These are phyloP conservation scores for Otus sunia DNA, from an alignment of 2,113 vertebrate species.

Conservation along the genomic window DNA sequence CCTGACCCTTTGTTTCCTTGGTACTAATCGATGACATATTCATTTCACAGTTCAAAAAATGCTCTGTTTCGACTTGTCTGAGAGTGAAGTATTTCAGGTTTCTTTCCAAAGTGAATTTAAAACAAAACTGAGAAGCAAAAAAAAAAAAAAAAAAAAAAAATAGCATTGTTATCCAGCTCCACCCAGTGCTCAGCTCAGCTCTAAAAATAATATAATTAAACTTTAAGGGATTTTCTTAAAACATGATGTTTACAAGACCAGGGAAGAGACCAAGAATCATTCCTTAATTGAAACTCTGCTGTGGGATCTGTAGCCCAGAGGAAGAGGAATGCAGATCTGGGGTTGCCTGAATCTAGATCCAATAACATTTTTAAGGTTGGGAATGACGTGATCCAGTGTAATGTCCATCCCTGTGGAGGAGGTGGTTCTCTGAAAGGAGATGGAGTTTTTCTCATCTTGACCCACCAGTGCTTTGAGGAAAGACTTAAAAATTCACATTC, in stretches of 20 bases:
- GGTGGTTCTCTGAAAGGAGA: neutral
- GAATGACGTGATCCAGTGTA: neutral
- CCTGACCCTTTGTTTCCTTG: constrained; percentile 27
- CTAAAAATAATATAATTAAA: neutral
- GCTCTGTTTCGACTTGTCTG: constrained; percentile 8
- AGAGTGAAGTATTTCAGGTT: neutral
- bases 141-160: too few species aligned
- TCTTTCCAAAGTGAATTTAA: neutral
- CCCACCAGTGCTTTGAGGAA: neutral
- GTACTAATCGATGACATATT: neutral
- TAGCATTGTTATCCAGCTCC: neutral
- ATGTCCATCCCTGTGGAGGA: neutral
- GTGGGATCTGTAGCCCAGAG: neutral
- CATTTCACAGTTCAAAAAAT: constrained; percentile 8
- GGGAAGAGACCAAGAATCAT: neutral
- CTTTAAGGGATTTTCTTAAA: neutral
- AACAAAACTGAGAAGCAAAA: neutral
- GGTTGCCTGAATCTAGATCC: neutral
- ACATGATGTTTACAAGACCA: neutral
- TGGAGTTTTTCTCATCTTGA: neutral
- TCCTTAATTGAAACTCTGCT: neutral
- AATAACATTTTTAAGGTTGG: neutral
- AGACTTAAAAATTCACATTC: neutral
- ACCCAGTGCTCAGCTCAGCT: neutral
- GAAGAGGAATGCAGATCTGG: neutral